These are phyloP conservation scores for Ochropacha duplaris DNA, from an alignment of 2,888 invertebrate species.

Conservation along the genomic window DNA sequence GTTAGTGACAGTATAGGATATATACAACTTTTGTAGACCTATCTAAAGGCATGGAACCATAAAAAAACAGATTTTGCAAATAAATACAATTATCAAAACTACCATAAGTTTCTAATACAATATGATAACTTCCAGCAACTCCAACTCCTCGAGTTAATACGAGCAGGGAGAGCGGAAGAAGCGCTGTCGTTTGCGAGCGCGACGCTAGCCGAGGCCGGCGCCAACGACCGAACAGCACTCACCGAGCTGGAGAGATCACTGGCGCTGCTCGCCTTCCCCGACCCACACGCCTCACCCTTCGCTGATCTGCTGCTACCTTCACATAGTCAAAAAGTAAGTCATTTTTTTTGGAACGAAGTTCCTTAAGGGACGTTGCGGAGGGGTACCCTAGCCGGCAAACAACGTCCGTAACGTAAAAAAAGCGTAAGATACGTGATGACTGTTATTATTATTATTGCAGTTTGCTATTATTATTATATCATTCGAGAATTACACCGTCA, in stretches of 20 bases:
- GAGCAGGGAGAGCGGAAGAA: constrained; percentile 92
- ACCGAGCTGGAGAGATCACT: constrained; percentile 95
- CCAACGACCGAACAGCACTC: constrained; percentile 88
- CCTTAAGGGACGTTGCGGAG: no score
- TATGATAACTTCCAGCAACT: constrained; percentile 87
- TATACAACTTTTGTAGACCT: no score
- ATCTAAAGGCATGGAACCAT: no score
- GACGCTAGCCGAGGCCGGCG: constrained; percentile 94
- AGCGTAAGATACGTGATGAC: no score
- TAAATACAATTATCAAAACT: neutral
- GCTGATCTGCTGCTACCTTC: constrained; percentile 96
- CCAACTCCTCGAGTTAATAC: constrained; percentile 93
- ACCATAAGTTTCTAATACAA: constrained; percentile 59
- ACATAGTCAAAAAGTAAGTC: constrained; percentile 94
- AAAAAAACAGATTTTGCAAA: no score
- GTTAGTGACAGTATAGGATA: no score
- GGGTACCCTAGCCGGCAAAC: no score
- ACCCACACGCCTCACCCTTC: constrained; percentile 97
- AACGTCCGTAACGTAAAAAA: no score
- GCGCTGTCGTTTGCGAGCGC: constrained; percentile 95
- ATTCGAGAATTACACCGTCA: no score
- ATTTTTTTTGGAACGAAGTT: no score
- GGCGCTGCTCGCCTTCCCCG: constrained; percentile 97
- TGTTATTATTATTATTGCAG: no score
- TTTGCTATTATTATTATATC: no score